These are phyloP conservation scores for Capitulum mitella DNA, from an alignment of 2,888 invertebrate species.

Conservation along the genomic window DNA sequence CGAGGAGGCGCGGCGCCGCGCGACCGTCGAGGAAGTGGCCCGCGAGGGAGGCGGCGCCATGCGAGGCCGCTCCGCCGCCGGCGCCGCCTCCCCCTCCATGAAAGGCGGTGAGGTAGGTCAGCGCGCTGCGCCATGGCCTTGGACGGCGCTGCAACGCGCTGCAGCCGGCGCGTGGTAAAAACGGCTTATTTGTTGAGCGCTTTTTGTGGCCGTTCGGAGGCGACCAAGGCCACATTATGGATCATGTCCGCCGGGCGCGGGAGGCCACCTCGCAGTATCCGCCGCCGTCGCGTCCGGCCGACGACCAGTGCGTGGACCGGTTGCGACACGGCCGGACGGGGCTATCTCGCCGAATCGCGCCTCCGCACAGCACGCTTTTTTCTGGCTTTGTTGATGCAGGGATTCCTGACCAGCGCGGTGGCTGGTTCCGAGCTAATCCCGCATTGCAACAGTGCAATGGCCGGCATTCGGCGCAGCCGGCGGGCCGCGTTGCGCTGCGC, in stretches of 20 bases:
- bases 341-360: slow-evolving; percentile 8
- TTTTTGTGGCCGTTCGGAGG: slow-evolving; percentile 13
- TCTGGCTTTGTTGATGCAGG: not conserved
- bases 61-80: not conserved
- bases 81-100: not conserved
- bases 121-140: not conserved
- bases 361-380: not conserved
- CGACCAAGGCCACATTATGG: slow-evolving; percentile 23
- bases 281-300: not conserved
- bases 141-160: slow-evolving; percentile 10
- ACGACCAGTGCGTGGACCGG: not conserved
- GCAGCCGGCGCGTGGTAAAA: not conserved
- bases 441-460: too few species aligned
- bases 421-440: not conserved
- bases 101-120: slow-evolving; percentile 14
- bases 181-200: slow-evolving; percentile 6
- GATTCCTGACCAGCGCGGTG: not conserved
- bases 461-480: too few species aligned
- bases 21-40: not conserved
- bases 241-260: not conserved
- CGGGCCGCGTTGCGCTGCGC: too few species aligned
- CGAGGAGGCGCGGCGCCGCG: too few species aligned
- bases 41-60: not conserved
- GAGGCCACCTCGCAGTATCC: not conserved
- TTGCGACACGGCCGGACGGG: not conserved